These are phyloP conservation scores for Romanogobio albipinnatus DNA, from an alignment of 2,113 vertebrate genomes.

Conservation along the genomic window DNA sequence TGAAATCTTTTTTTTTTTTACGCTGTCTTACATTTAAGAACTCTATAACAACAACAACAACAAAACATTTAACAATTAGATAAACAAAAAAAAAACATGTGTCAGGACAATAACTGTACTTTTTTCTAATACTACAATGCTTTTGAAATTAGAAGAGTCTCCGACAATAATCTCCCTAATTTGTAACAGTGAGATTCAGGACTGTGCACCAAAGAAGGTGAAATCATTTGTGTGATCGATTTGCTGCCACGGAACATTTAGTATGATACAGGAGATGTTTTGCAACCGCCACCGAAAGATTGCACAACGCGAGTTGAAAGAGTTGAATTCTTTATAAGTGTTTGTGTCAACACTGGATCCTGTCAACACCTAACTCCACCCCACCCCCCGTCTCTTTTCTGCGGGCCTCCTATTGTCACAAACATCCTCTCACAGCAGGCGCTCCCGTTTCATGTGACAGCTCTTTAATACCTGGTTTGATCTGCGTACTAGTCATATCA, in stretches of 20 bases:
- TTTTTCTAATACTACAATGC: neutral
- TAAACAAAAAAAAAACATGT: too few relatives aligned
- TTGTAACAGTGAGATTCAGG: neutral
- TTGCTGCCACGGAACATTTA: conserved; percentile 40
- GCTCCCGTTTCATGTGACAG: conserved; percentile 61
- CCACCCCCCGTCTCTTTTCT: neutral
- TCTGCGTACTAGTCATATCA: conserved; percentile 46
- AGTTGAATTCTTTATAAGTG: conserved; percentile 39
- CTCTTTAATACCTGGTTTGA: conserved; percentile 51
- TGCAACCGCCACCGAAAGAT: conserved; percentile 1
- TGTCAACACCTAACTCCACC: conserved; percentile 13
- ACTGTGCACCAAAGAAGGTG: neutral
- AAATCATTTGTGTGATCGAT: conserved; percentile 46
- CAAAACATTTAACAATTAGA: too few relatives aligned
- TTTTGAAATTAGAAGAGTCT: neutral
- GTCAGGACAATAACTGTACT: too few relatives aligned
- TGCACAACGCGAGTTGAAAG: conserved; percentile 48
- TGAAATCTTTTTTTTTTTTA: too few relatives aligned
- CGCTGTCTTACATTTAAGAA: too few relatives aligned
- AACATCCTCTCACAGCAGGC: conserved; percentile 53
- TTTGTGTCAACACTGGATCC: conserved; percentile 53
- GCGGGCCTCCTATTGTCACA: conserved; percentile 46
- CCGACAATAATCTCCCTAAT: neutral
- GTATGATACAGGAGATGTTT: conserved; percentile 9
- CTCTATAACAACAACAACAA: too few relatives aligned